A percentile compares a stretch with the other conserved stretches of the same genome.
These are phyloP conservation scores for Pangasius macronema DNA, from an alignment of 2,797 vertebrate genomes.

Conservation along the genomic window DNA sequence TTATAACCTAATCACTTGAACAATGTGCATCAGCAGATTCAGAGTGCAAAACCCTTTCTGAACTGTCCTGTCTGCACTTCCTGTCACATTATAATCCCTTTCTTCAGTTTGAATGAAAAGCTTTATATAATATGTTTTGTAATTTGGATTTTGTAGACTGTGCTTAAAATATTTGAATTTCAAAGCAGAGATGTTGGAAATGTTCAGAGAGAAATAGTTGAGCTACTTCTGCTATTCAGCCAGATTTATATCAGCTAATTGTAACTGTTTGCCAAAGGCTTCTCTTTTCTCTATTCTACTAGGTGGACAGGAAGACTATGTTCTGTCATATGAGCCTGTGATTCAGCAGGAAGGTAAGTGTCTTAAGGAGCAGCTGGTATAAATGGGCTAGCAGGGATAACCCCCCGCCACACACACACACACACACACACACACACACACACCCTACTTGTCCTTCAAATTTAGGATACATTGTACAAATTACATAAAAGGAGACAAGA, in stretches of 20 bases:
- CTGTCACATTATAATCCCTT: not conserved
- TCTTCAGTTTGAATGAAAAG: not conserved
- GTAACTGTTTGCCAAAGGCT: not conserved
- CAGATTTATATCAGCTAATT: not conserved
- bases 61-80: not conserved
- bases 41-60: conserved; percentile 1
- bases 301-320: conserved; percentile 84
- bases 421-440: too few relatives aligned
- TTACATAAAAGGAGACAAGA: not conserved
- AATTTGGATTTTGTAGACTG: not conserved
- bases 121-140: not conserved
- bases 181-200: not conserved
- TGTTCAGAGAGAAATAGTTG: not conserved
- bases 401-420: too few relatives aligned
- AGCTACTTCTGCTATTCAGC: not conserved
- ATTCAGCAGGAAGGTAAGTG: conserved; percentile 82
- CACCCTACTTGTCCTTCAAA: not conserved
- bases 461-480: not conserved
- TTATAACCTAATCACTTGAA: conserved; percentile 28
- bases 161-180: not conserved
- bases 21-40: conserved; percentile 25
- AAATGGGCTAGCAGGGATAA: not conserved
- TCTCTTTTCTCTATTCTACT: conserved; percentile 28
- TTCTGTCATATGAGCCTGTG: conserved; percentile 81
- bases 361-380: not conserved